phyloP scores from a whole-genome alignment of 2,113 vertebrate genomes.

The Aspiorhynchus laticeps region DNA sequence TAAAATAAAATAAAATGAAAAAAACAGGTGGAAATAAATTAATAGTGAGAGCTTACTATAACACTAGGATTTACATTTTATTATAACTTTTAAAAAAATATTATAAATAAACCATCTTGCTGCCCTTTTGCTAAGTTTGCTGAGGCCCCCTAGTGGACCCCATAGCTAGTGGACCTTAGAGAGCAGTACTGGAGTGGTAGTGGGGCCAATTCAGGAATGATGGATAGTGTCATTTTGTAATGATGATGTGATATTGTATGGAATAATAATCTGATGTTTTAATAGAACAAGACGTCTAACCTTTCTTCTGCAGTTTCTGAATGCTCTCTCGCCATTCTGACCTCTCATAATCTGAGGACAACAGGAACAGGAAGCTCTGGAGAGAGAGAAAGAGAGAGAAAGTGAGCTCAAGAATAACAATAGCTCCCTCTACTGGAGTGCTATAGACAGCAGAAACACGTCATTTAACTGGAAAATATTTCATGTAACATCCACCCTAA shows the following conservation, averaged over 20 bases:
- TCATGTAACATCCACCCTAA: background rate
- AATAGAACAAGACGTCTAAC: slow-evolving; percentile 62
- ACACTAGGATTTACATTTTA: background rate
- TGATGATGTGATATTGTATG: background rate
- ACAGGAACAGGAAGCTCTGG: slow-evolving; percentile 91
- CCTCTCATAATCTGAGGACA: slow-evolving; percentile 95
- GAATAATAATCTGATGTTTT: background rate
- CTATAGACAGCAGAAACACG: background rate
- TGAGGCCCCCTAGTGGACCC: background rate
- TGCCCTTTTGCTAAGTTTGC: background rate
- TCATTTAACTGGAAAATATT: background rate
- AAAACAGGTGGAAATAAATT: background rate
- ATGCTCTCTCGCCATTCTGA: slow-evolving; percentile 96
- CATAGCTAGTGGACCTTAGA: background rate
- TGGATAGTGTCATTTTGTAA: background rate
- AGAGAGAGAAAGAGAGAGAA: slow-evolving; percentile 27
- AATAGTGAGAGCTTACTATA: background rate
- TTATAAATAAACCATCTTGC: background rate
- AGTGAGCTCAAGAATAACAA: slow-evolving; percentile 16
- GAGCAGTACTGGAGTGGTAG: background rate
- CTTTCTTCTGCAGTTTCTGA: slow-evolving; percentile 94
- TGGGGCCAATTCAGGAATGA: background rate
- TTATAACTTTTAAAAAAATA: background rate
- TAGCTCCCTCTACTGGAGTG: slow-evolving; percentile 70
- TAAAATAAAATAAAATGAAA: no score